These are phyloP conservation scores for Chamaea fasciata DNA, from an alignment of 2,113 vertebrate genomes.

Conservation along the genomic window DNA sequence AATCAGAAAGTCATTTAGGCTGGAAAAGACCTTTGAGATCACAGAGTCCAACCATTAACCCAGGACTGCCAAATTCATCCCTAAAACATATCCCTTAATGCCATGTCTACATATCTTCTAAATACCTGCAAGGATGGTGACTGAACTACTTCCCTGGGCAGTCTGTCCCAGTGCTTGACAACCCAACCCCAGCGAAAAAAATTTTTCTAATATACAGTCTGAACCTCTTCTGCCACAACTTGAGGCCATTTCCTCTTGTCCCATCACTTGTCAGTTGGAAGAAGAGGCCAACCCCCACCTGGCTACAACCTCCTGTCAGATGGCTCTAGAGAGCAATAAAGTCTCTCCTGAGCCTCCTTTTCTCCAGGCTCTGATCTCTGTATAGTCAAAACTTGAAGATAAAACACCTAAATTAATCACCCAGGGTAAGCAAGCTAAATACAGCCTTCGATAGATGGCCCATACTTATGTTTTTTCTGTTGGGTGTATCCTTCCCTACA, in stretches of 20 bases:
- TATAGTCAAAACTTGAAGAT: background rate
- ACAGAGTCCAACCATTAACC: background rate
- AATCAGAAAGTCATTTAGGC: background rate
- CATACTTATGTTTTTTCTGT: background rate
- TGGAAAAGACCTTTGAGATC: background rate
- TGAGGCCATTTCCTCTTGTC: background rate
- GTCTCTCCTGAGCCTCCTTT: background rate
- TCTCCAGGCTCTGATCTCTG: background rate
- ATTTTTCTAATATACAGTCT: background rate
- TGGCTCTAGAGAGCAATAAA: background rate
- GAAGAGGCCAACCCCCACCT: background rate
- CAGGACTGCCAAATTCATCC: background rate
- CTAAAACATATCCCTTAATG: background rate
- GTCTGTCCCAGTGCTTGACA: background rate
- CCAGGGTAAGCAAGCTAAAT: background rate
- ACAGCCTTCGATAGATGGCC: background rate
- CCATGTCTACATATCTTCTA: fast-evolving
- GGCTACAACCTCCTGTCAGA: background rate
- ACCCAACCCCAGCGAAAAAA: background rate
- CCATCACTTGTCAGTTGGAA: background rate
- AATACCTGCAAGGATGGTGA: background rate
- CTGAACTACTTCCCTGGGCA: background rate
- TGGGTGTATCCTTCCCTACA: constrained; percentile 35
- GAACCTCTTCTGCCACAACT: background rate
- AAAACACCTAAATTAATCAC: background rate